Percentiles rank a stretch among this genome's conserved stretches.
Evolutionary conservation across 2,113 vertebrate species (phyloP).

Genomic region (Chrysemys picta): DNA sequence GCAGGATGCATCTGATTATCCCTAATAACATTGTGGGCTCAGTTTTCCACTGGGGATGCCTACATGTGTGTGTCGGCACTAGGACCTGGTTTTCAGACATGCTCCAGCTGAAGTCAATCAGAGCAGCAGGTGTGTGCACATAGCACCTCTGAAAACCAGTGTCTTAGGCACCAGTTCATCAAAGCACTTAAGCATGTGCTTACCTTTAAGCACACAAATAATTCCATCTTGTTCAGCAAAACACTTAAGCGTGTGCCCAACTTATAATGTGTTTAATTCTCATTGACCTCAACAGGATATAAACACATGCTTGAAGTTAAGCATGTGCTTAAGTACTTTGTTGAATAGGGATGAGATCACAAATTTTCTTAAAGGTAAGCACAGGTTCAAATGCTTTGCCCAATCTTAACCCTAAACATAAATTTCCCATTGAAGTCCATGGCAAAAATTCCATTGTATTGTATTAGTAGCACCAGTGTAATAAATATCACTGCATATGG

Average conservation of each 20-base stretch:
- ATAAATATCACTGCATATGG: not conserved
- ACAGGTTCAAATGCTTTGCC: not conserved
- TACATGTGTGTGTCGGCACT: not conserved
- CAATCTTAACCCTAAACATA: not conserved
- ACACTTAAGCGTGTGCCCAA: not conserved
- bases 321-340: not conserved
- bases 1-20: not conserved
- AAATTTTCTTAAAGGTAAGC: not conserved
- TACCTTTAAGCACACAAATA: not conserved
- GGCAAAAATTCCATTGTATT: not conserved
- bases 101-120: not conserved
- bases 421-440: not conserved
- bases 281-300: not conserved
- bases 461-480: not conserved
- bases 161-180: not conserved
- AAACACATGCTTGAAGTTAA: not conserved
- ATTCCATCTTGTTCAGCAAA: not conserved
- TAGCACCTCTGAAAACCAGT: not conserved
- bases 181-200: not conserved
- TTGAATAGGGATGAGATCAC: not conserved
- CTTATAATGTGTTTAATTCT: not conserved
- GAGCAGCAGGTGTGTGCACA: not conserved
- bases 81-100: not conserved
- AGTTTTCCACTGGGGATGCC: not conserved
- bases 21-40: accelerated